Conservation (phyloP, 2,888 invertebrate genomes). For the Junonia oenone region DNA sequence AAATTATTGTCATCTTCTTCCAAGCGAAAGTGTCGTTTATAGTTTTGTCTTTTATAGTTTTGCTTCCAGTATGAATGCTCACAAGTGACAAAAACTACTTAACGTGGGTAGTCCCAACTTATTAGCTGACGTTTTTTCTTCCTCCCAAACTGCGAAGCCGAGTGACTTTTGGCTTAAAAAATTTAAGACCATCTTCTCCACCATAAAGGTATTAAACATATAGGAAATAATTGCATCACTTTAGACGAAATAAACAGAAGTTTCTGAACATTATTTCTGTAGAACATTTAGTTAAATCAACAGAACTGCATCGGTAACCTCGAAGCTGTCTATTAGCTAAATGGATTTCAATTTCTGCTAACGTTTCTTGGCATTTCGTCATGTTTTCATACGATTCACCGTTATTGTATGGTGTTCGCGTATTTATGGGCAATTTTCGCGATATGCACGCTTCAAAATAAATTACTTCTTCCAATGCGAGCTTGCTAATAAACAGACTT, state of each 20-base stretch:
- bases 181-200: no score
- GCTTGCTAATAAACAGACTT: no score
- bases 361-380: conserved; percentile 19
- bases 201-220: background rate
- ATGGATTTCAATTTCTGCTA: conserved; percentile 10
- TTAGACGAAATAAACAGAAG: background rate
- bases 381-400: conserved; percentile 4
- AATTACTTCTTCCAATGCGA: no score
- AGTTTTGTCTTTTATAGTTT: no score
- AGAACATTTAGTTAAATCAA: conserved; percentile 4
- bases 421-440: conserved; percentile 12
- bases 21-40: no score
- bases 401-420: conserved; percentile 5
- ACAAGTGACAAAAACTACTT: no score
- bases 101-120: no score
- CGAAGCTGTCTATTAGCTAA: conserved; percentile 25
- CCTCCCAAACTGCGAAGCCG: no score
- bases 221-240: background rate
- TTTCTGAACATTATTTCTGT: background rate
- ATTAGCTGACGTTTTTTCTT: no score
- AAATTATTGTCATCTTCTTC: no score
- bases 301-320: conserved; percentile 15
- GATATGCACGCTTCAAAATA: background rate
- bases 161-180: no score
- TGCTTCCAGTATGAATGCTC: no score